Evolutionary conservation across 2,113 vertebrate genomes (phyloP).

Genomic region (Rhabdornis inornatus): DNA sequence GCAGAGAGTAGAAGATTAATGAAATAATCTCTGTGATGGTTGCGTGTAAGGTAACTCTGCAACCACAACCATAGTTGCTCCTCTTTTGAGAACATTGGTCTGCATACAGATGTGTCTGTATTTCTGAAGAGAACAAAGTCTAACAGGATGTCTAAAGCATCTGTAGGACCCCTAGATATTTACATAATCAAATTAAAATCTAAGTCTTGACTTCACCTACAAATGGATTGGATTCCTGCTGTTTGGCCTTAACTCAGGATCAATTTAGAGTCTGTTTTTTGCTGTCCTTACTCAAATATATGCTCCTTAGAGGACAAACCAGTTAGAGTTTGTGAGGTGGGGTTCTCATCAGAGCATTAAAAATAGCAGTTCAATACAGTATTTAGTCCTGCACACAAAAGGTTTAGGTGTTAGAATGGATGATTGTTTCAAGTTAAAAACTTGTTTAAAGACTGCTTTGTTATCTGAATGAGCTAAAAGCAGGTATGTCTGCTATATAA

Average conservation of each 20-base stretch:
- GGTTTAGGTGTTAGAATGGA: neutral
- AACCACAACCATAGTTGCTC: neutral
- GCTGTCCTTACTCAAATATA: neutral
- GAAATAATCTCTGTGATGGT: neutral
- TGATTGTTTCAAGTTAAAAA: neutral
- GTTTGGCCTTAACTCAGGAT: neutral
- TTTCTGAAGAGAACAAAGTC: neutral
- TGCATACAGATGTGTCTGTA: neutral
- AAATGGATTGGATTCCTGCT: neutral
- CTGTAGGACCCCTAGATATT: neutral
- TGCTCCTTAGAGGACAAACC: neutral
- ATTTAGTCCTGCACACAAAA: neutral
- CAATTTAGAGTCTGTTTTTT: neutral
- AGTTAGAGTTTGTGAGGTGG: neutral
- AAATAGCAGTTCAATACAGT: neutral
- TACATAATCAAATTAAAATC: neutral
- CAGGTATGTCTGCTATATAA: neutral
- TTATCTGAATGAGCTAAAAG: neutral
- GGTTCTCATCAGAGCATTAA: neutral
- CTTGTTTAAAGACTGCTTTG: neutral
- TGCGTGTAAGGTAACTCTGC: neutral
- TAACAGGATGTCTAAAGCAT: neutral
- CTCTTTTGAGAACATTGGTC: neutral
- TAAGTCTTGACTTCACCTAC: neutral
- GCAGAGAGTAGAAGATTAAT: neutral